Percentiles rank a stretch among this genome's conserved stretches.
Evolutionary conservation across 2,113 vertebrate species (phyloP).

Genomic region (Pithys albifrons): DNA sequence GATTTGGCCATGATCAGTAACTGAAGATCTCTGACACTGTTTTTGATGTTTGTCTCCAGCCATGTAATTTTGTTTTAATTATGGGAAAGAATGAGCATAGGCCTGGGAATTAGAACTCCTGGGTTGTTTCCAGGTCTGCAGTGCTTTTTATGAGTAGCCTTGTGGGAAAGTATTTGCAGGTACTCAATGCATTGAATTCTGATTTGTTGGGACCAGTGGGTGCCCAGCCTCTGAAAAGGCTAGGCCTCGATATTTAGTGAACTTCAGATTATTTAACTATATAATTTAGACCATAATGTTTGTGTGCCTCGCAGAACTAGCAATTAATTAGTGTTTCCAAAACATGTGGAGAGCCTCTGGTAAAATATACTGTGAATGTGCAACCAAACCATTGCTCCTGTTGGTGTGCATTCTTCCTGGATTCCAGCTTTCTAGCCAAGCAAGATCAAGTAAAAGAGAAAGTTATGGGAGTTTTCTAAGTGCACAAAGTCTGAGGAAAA

Average conservation of each 20-base stretch:
- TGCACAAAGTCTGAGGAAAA: neutral
- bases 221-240: neutral
- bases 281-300: neutral
- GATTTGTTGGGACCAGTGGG: neutral
- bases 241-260: neutral
- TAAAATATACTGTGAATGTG: neutral
- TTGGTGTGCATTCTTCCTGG: neutral
- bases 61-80: neutral
- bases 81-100: neutral
- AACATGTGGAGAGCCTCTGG: neutral
- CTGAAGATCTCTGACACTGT: neutral
- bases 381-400: neutral
- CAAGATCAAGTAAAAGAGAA: neutral
- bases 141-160: neutral
- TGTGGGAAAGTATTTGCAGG: neutral
- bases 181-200: neutral
- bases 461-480: neutral
- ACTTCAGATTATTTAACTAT: neutral
- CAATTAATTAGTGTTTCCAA: constrained; percentile 4
- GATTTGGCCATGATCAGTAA: neutral
- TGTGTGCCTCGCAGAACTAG: neutral
- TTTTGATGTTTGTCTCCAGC: neutral
- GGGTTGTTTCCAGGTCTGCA: neutral
- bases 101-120: neutral
- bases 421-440: neutral